Evolutionary conservation across 2,113 vertebrate genomes (phyloP).

Genomic region (Chionis minor): DNA sequence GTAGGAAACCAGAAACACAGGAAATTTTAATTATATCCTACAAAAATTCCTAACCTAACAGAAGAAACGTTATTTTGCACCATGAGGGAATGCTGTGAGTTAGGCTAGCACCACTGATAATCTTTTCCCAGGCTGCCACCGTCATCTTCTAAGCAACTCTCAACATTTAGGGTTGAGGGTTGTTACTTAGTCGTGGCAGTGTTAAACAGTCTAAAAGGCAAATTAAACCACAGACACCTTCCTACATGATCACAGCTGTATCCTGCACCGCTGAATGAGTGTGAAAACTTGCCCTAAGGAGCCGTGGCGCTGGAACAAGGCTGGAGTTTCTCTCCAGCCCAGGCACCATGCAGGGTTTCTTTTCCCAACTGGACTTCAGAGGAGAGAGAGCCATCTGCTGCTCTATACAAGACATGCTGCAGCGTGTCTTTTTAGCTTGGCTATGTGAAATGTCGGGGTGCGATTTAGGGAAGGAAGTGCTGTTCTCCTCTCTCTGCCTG

Average conservation of each 20-base stretch:
- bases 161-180: neutral
- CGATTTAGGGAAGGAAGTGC: neutral
- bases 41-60: neutral
- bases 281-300: neutral
- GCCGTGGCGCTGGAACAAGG: neutral
- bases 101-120: neutral
- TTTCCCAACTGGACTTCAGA: neutral
- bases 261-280: neutral
- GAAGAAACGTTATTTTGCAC: neutral
- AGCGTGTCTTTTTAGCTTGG: neutral
- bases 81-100: neutral
- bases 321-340: neutral
- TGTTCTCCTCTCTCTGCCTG: neutral
- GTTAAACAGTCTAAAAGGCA: neutral
- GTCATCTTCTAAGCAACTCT: neutral
- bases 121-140: neutral
- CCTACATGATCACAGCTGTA: neutral
- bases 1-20: neutral
- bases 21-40: neutral
- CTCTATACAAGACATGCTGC: neutral
- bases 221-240: neutral
- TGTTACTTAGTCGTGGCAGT: neutral
- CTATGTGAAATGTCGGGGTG: neutral
- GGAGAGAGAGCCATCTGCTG: constrained; percentile 47
- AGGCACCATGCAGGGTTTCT: neutral